These are phyloP conservation scores for Panagrolaimus sp. DNA, from an alignment of 1,140 invertebrate species.

Conservation along the genomic window DNA sequence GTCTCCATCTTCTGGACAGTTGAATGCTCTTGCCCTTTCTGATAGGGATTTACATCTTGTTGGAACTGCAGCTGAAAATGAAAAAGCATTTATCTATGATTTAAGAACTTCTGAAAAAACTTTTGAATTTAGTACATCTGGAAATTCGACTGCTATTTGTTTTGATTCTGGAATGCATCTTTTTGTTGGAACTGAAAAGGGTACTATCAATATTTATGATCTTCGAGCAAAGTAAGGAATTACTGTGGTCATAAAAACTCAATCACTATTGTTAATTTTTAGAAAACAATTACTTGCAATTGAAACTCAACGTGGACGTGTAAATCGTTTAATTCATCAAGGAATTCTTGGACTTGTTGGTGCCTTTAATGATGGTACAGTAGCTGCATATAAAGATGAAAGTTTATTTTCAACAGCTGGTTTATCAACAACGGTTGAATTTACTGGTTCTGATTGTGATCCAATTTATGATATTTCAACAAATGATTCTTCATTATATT, in stretches of 20 bases:
- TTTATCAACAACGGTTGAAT: constrained; percentile 59
- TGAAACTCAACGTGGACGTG: not conserved
- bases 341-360: constrained; percentile 40
- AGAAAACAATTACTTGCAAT: not conserved
- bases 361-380: constrained; percentile 59
- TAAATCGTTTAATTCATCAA: not conserved
- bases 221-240: not conserved
- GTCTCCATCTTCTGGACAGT: not conserved
- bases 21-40: not conserved
- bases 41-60: not conserved
- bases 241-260: not conserved
- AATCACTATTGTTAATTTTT: not conserved
- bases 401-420: constrained; percentile 59
- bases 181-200: not conserved
- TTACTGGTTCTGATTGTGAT: constrained; percentile 69
- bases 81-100: not conserved
- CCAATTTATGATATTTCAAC: constrained; percentile 58
- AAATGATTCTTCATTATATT: constrained; percentile 56
- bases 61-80: not conserved
- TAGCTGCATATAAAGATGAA: constrained; percentile 66
- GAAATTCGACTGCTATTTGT: not conserved
- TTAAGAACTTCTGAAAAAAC: not conserved
- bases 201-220: not conserved
- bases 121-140: not conserved
- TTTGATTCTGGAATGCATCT: not conserved